phyloP scores from a whole-genome alignment of 2,113 vertebrate species.

The Heterochromis multidens region DNA sequence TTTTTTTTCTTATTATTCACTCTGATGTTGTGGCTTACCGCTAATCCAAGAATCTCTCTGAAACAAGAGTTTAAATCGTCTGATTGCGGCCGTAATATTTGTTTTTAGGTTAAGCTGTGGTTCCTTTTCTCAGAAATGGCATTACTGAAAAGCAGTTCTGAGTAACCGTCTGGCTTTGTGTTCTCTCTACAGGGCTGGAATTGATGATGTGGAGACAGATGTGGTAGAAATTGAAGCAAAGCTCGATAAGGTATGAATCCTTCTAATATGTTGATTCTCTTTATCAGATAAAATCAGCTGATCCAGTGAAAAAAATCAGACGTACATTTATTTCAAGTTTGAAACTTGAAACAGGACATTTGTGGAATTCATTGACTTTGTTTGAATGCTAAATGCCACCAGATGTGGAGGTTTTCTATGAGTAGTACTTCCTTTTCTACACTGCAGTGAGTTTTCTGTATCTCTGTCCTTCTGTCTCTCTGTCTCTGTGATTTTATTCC shows the following conservation, averaged over 20 bases:
- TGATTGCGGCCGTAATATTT: neutral
- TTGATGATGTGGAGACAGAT: slow-evolving; percentile 97
- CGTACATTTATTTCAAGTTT: neutral
- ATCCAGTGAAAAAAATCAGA: neutral
- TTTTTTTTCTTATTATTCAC: neutral
- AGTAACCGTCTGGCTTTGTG: slow-evolving; percentile 31
- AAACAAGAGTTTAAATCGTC: neutral
- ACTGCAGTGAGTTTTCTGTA: neutral
- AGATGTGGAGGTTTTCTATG: neutral
- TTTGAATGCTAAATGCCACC: neutral
- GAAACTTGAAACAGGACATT: neutral
- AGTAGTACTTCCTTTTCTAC: neutral
- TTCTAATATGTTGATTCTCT: neutral
- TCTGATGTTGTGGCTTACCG: neutral
- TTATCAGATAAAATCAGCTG: neutral
- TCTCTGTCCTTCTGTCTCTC: neutral
- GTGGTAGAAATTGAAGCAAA: slow-evolving; percentile 94
- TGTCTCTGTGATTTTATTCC: no score
- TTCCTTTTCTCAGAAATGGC: slow-evolving; percentile 3
- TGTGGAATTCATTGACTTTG: neutral
- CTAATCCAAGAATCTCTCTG: neutral
- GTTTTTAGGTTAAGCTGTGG: slow-evolving; percentile 8
- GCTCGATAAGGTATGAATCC: slow-evolving; percentile 89
- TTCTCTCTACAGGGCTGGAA: slow-evolving; percentile 83
- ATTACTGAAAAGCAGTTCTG: neutral